Evolutionary conservation across 2,888 invertebrate species (phyloP).

Genomic region (Hydroisotoma schaefferi): DNA sequence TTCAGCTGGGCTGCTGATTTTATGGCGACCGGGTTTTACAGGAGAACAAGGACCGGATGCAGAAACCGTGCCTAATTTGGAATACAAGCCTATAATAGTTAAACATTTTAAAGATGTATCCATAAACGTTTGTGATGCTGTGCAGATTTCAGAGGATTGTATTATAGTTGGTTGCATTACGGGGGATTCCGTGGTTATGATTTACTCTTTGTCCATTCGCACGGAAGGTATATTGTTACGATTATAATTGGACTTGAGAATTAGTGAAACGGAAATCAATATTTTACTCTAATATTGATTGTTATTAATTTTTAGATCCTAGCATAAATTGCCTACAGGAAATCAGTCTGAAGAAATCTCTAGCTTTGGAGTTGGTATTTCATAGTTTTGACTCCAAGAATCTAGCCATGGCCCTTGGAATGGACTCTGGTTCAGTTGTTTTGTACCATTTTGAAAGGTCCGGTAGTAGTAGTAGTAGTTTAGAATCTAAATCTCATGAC

Average conservation of each 20-base stretch:
- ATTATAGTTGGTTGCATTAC: conserved; percentile 38
- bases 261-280: not conserved
- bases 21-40: conserved; percentile 32
- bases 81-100: conserved; percentile 7
- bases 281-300: not conserved
- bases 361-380: conserved; percentile 42
- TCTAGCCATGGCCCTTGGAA: conserved; percentile 36
- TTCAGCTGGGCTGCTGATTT: conserved; percentile 30
- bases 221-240: not conserved
- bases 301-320: not conserved
- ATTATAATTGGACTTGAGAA: not conserved
- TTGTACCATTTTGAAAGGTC: conserved; percentile 19
- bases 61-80: conserved; percentile 11
- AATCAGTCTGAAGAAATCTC: conserved; percentile 34
- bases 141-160: conserved; percentile 15
- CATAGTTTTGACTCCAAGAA: conserved; percentile 22
- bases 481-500: too few relatives aligned
- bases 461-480: too few relatives aligned
- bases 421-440: conserved; percentile 40
- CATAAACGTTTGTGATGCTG: conserved; percentile 40
- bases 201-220: too few relatives aligned
- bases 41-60: not conserved
- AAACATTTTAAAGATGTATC: conserved; percentile 16
- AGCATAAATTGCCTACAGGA: conserved; percentile 20
- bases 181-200: conserved; percentile 30